Evolutionary conservation across 2,797 vertebrate genomes (phyloP).

Genomic region (Argentina silus): DNA sequence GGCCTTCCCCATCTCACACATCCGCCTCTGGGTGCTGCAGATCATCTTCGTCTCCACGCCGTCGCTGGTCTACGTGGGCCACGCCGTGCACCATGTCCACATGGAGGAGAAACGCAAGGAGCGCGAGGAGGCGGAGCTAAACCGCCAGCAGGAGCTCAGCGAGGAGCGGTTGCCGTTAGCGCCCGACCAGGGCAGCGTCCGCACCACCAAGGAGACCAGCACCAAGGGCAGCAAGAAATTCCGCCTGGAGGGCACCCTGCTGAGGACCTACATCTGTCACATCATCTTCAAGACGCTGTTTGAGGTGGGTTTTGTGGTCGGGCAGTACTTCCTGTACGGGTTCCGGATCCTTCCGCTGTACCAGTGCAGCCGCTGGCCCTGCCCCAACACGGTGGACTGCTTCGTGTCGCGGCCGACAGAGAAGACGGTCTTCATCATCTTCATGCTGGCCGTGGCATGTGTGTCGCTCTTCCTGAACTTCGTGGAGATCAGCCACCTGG

Average conservation of each 20-base stretch:
- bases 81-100: conserved; percentile 84
- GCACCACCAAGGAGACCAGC: conserved; percentile 80
- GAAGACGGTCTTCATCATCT: conserved; percentile 97
- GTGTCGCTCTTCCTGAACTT: conserved; percentile 95
- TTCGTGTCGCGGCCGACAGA: conserved; percentile 97
- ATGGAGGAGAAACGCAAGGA: conserved; percentile 85
- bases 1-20: conserved; percentile 89
- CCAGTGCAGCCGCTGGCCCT: conserved; percentile 95
- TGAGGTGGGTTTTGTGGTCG: conserved; percentile 93
- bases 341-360: conserved; percentile 93
- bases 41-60: conserved; percentile 90
- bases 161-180: conserved; percentile 74
- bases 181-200: conserved; percentile 76
- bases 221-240: conserved; percentile 90
- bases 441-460: conserved; percentile 93
- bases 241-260: conserved; percentile 90
- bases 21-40: conserved; percentile 89
- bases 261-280: conserved; percentile 94
- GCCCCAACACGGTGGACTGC: conserved; percentile 96
- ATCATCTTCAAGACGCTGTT: conserved; percentile 97
- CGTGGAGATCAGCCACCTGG: conserved; percentile 92
- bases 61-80: conserved; percentile 86
- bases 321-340: conserved; percentile 96
- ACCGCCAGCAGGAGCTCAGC: conserved; percentile 68
- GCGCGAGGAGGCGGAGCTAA: conserved; percentile 76